These are phyloP conservation scores for Synergus laeviventris DNA, from an alignment of 2,888 invertebrate genomes.

Conservation along the genomic window DNA sequence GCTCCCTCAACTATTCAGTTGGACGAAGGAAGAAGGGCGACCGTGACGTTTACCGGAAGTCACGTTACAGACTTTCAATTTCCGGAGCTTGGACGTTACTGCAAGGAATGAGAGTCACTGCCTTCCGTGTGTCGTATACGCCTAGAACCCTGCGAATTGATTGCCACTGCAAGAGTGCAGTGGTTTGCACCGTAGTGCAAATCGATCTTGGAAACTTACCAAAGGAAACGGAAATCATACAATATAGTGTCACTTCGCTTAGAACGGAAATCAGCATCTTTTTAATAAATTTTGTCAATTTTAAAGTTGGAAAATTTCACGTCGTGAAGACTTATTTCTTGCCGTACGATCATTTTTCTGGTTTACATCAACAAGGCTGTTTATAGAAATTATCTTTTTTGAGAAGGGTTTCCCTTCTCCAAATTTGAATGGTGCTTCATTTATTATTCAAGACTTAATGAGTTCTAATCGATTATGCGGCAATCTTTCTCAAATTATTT, in stretches of 20 bases:
- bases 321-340: background rate
- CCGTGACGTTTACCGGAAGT: conserved; percentile 54
- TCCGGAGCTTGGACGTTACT: conserved; percentile 51
- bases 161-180: conserved; percentile 39
- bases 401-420: background rate
- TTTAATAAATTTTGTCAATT: conserved; percentile 23
- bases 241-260: conserved; percentile 19
- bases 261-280: conserved; percentile 32
- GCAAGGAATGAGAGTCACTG: conserved; percentile 46
- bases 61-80: conserved; percentile 58
- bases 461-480: background rate
- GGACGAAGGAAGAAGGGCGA: conserved; percentile 50
- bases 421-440: background rate
- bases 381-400: too few species aligned
- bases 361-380: too few species aligned
- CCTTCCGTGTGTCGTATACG: conserved; percentile 49
- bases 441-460: background rate
- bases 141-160: conserved; percentile 23
- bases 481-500: background rate
- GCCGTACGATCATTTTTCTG: too few species aligned
- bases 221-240: conserved; percentile 39
- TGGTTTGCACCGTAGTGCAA: conserved; percentile 31
- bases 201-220: conserved; percentile 38
- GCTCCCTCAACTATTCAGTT: conserved; percentile 54
- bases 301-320: background rate